These are phyloP conservation scores for Penaeus indicus DNA, from an alignment of 1,140 invertebrate genomes.

Conservation along the genomic window DNA sequence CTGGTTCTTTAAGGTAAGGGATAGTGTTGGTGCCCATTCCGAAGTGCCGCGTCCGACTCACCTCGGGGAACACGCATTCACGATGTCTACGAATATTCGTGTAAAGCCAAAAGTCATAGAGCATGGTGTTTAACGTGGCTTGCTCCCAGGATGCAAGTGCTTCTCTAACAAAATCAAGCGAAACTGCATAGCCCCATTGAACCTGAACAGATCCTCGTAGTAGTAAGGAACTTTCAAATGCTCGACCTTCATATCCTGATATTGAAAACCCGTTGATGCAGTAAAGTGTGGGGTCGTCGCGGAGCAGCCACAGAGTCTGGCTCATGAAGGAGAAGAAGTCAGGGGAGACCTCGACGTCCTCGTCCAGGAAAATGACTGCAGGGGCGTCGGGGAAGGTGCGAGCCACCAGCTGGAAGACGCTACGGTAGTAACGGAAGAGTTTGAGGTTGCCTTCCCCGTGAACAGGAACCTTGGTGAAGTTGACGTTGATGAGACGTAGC, in stretches of 20 bases:
- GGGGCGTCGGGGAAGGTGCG: slow-evolving; percentile 48
- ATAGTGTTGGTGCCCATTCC: slow-evolving; percentile 58
- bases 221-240: slow-evolving; percentile 28
- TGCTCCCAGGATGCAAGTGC: slow-evolving; percentile 43
- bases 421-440: slow-evolving; percentile 46
- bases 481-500: slow-evolving; percentile 28
- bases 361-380: slow-evolving; percentile 77
- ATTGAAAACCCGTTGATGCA: slow-evolving; percentile 76
- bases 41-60: slow-evolving; percentile 51
- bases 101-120: slow-evolving; percentile 64
- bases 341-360: slow-evolving; percentile 78
- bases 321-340: slow-evolving; percentile 79
- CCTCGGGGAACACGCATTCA: slow-evolving; percentile 61
- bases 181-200: slow-evolving; percentile 60
- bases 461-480: slow-evolving; percentile 6
- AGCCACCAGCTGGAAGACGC: slow-evolving; percentile 49
- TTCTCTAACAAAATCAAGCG: slow-evolving; percentile 49
- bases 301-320: slow-evolving; percentile 75
- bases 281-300: slow-evolving; percentile 75
- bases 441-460: slow-evolving; percentile 17
- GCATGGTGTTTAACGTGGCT: background rate
- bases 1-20: slow-evolving; percentile 31
- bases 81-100: slow-evolving; percentile 27
- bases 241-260: slow-evolving; percentile 6
- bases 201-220: slow-evolving; percentile 53